Conservation (phyloP, 1,140 invertebrate species). For the Temnothorax nylanderi region DNA sequence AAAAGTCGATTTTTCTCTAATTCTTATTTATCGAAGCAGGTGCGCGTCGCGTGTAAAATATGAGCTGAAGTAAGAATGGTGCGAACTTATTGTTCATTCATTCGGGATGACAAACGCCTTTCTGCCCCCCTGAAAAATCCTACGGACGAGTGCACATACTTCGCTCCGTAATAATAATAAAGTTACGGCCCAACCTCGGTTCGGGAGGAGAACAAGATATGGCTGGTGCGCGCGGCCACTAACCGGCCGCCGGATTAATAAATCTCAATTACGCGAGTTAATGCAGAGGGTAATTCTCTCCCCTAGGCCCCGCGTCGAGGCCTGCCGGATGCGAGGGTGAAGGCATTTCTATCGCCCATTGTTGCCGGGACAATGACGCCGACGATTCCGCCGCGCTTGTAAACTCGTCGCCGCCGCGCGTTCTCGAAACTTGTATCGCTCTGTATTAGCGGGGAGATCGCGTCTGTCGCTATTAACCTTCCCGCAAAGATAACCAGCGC, state of each 20-base stretch:
- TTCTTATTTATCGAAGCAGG: neutral
- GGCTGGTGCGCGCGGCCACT: conserved; percentile 71
- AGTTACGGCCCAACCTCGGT: conserved; percentile 57
- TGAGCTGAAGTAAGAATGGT: neutral
- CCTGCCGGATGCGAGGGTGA: conserved; percentile 75
- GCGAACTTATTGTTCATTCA: neutral
- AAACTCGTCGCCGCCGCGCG: conserved; percentile 31
- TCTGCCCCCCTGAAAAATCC: conserved; percentile 4
- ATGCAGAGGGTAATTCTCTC: conserved; percentile 79
- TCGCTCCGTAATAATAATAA: conserved; percentile 60
- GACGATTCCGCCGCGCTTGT: conserved; percentile 60
- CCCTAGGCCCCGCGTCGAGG: conserved; percentile 61
- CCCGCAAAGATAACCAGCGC: neutral
- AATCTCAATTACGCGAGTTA: conserved; percentile 84
- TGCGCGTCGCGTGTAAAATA: neutral
- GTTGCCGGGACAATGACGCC: conserved; percentile 74
- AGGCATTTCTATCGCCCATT: conserved; percentile 76
- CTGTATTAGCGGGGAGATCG: neutral
- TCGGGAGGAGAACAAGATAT: conserved; percentile 63
- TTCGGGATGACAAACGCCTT: neutral
- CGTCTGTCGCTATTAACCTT: neutral
- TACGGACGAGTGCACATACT: neutral
- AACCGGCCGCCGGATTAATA: conserved; percentile 81
- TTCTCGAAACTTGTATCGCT: conserved; percentile 60
- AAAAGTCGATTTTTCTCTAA: neutral